Evolutionary conservation across 1,140 invertebrate species (phyloP).

Genomic region (Drosophila dunni): DNA sequence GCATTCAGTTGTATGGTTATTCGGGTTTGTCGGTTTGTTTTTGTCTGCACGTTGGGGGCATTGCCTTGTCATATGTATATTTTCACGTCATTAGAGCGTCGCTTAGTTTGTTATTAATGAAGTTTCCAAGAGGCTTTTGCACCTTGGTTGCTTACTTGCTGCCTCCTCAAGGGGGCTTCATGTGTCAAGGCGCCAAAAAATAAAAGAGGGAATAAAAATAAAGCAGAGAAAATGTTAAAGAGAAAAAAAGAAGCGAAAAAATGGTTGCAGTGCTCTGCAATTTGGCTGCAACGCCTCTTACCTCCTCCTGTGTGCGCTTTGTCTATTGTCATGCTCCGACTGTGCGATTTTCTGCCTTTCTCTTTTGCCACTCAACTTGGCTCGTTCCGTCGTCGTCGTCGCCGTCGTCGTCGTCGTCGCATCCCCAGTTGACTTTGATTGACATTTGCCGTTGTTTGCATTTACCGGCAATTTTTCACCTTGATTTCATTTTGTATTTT

Average conservation of each 20-base stretch:
- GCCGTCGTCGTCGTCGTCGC: constrained; percentile 33
- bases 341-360: constrained; percentile 56
- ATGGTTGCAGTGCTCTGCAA: constrained; percentile 44
- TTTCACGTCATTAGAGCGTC: constrained; percentile 53
- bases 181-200: constrained; percentile 47
- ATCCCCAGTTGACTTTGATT: constrained; percentile 76
- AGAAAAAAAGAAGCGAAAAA: not conserved
- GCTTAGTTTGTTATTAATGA: constrained; percentile 78
- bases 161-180: constrained; percentile 22
- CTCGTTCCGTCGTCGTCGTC: not conserved
- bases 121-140: constrained; percentile 65
- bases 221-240: not conserved
- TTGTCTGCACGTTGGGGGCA: constrained; percentile 34
- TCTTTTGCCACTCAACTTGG: constrained; percentile 75
- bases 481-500: constrained; percentile 63
- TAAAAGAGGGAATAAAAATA: constrained; percentile 5
- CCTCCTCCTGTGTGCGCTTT: constrained; percentile 15
- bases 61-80: constrained; percentile 59
- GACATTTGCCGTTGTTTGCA: constrained; percentile 77
- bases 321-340: constrained; percentile 47
- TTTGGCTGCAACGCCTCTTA: constrained; percentile 38
- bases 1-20: not conserved
- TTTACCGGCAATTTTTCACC: constrained; percentile 68
- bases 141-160: constrained; percentile 40
- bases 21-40: not conserved